These are phyloP conservation scores for Ophioderma brevispina DNA, from an alignment of 35 echinoderm and acorn worm genomes.

Conservation along the genomic window DNA sequence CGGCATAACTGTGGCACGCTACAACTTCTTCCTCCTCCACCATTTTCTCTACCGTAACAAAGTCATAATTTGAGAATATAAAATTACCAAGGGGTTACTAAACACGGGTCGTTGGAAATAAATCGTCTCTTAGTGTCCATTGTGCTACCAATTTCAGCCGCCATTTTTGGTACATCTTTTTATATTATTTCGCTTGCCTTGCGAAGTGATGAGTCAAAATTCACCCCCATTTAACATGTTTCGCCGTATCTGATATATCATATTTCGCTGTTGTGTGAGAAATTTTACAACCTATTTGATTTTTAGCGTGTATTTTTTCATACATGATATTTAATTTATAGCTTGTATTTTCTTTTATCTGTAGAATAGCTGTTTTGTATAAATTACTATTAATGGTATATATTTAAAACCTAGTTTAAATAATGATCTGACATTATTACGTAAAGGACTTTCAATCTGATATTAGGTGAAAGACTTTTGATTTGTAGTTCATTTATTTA, in stretches of 20 bases:
- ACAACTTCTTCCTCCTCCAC: neutral
- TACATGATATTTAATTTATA: neutral
- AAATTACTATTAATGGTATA: too few species aligned
- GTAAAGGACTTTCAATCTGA: too few species aligned
- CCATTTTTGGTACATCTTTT: neutral
- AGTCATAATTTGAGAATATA: neutral
- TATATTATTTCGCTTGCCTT: neutral
- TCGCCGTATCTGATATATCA: neutral
- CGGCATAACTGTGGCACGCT: too few species aligned
- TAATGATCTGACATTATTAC: too few species aligned
- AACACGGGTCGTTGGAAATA: neutral
- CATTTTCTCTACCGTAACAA: neutral
- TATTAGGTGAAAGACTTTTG: too few species aligned
- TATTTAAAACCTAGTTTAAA: too few species aligned
- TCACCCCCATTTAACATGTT: constrained; percentile 5
- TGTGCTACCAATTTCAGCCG: neutral
- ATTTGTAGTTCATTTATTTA: too few species aligned
- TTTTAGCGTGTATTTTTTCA: neutral
- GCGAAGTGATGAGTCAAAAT: neutral
- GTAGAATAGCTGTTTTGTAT: too few species aligned
- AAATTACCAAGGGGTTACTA: neutral
- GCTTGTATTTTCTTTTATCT: too few species aligned
- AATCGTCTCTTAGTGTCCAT: neutral
- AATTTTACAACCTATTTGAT: neutral
- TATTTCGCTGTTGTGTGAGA: neutral